phyloP scores from a whole-genome alignment of 1,140 invertebrate species.

The Zaprionus ghesquierei region DNA sequence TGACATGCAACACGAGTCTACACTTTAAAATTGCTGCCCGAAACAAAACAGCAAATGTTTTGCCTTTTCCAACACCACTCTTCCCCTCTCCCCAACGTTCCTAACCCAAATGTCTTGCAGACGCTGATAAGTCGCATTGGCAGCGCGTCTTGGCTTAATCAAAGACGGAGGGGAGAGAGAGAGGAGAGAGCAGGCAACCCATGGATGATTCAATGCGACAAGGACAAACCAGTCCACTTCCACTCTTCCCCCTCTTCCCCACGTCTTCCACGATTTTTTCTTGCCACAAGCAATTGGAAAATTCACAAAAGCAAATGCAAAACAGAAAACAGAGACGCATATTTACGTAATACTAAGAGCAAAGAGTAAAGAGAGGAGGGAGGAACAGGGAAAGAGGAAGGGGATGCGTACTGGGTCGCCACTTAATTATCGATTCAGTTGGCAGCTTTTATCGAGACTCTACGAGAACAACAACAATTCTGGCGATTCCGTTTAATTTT shows the following conservation, averaged over 20 bases:
- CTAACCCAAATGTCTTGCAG: background rate
- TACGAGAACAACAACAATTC: background rate
- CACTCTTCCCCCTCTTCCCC: background rate
- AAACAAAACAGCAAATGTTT: background rate
- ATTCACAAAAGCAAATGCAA: background rate
- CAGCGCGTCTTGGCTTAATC: background rate
- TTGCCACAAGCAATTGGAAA: background rate
- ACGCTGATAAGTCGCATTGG: constrained; percentile 10
- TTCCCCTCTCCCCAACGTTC: background rate
- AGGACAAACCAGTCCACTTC: background rate
- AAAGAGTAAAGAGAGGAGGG: background rate
- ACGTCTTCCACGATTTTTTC: background rate
- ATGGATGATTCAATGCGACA: background rate
- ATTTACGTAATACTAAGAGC: background rate
- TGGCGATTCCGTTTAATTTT: background rate
- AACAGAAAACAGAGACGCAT: background rate
- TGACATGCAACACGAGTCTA: background rate
- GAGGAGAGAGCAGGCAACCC: background rate
- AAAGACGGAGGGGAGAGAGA: background rate
- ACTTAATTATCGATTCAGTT: background rate
- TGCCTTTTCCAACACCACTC: too few species aligned
- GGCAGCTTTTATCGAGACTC: background rate
- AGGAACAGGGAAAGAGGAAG: too few species aligned
- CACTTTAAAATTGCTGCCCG: background rate
- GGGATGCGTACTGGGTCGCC: background rate